Percentiles rank a stretch among this genome's conserved stretches.
Conservation (phyloP, 2,888 invertebrate species). For the Brachypterus glaber region DNA sequence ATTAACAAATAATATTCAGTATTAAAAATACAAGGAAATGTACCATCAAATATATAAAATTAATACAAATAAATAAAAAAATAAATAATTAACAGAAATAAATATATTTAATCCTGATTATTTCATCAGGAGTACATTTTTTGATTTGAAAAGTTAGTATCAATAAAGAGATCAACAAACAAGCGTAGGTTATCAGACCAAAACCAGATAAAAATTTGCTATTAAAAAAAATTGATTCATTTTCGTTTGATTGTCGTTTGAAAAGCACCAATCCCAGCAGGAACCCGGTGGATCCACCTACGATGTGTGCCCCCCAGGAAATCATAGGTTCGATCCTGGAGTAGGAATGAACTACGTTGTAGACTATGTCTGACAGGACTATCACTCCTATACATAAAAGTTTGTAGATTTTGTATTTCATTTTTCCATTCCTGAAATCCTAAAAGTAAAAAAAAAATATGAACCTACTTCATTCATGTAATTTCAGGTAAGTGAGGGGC, state of each 20-base stretch:
- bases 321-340: slow-evolving; percentile 44
- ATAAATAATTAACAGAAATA: slow-evolving; percentile 17
- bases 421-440: slow-evolving; percentile 28
- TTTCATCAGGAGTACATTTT: slow-evolving; percentile 14
- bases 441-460: slow-evolving; percentile 17
- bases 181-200: slow-evolving; percentile 13
- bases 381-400: slow-evolving; percentile 53
- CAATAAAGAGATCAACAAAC: slow-evolving; percentile 15
- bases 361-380: slow-evolving; percentile 55
- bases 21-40: no score
- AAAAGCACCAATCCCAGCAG: slow-evolving; percentile 53
- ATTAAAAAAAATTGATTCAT: slow-evolving; percentile 13
- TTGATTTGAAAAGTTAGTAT: slow-evolving; percentile 17
- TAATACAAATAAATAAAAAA: no score
- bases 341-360: slow-evolving; percentile 42
- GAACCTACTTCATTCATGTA: no score
- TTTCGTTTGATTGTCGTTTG: slow-evolving; percentile 32
- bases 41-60: no score
- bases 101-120: slow-evolving; percentile 11
- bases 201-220: slow-evolving; percentile 10
- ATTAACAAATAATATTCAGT: no score
- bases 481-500: no score
- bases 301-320: slow-evolving; percentile 62
- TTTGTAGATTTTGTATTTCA: slow-evolving; percentile 44
- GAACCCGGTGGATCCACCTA: slow-evolving; percentile 59